These are phyloP conservation scores for Neopipo cinnamomea DNA, from an alignment of 2,113 vertebrate species.

Conservation along the genomic window DNA sequence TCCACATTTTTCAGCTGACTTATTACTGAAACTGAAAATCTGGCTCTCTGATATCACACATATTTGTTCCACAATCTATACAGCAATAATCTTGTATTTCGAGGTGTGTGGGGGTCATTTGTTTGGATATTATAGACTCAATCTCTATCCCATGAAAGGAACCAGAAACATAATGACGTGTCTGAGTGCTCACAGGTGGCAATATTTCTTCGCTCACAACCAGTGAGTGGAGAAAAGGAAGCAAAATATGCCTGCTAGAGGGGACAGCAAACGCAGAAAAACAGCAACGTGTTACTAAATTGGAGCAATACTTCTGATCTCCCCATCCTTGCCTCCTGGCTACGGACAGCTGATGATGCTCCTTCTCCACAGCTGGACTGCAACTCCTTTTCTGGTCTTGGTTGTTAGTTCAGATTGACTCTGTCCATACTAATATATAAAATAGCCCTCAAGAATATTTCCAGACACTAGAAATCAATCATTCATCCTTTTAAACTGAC, in stretches of 20 bases:
- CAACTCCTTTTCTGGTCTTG: background rate
- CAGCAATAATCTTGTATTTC: background rate
- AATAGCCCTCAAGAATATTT: constrained; percentile 29
- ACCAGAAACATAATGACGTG: background rate
- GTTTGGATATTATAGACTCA: background rate
- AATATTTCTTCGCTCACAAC: background rate
- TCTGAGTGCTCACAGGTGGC: background rate
- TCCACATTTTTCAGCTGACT: background rate
- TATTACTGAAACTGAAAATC: background rate
- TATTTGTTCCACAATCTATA: background rate
- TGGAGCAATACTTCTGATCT: background rate
- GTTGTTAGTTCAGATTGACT: background rate
- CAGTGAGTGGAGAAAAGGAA: background rate
- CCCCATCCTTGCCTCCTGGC: background rate
- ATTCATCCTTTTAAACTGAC: background rate
- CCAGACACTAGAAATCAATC: constrained; percentile 43
- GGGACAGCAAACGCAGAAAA: background rate
- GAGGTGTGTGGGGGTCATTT: background rate
- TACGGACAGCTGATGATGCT: background rate
- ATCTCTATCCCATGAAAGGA: background rate
- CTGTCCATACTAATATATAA: constrained; percentile 27
- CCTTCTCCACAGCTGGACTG: background rate
- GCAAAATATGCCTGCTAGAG: background rate
- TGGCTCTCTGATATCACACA: background rate
- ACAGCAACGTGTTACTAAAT: background rate